Evolutionary conservation across 2,113 vertebrate species (phyloP), one percentile per base, ranked within the genome.

Genomic region (Hippocampus abdominalis): DNA sequence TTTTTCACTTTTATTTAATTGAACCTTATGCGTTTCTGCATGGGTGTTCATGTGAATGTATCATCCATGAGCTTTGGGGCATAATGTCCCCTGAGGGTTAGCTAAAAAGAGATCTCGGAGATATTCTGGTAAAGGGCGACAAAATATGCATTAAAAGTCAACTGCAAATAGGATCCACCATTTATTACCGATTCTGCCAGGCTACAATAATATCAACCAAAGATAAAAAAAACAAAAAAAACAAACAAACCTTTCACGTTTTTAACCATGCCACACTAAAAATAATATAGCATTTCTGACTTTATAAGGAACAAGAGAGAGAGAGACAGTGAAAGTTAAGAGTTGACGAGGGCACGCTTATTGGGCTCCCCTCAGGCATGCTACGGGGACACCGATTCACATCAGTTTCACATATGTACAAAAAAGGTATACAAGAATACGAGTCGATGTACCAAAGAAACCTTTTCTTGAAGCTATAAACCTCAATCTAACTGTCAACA

Each of bases 281-380:
- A 69, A 10, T 79, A 70, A 67, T 18, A 49, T 73, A 61, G 66
- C 66, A 64, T 85, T 32, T 74, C 46, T 75, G 78, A 82, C 69
- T 82, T 72, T 75, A 74, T 79, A 78, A 70, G 62, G 71, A 87
- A 82, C 80, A 79, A 82, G 78, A 80, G 77, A 82, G 78, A 80
- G 77, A 82, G 61, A 75, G 81, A 82, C 63, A 75, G 81, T 85
- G 70, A 84, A 81, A 82, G 75, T 77, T 77, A 40, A 71, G 80
- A 78, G 70, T 80, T 84, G 79, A 79, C 49, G 72, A 72, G 27
- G 73, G 70, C 80, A 82, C 77, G 84, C 83, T 87, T 84, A 86
- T 86, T 88, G 84, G 85, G 85, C 78, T 88, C 84, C 87, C 75
- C 78, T 87, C 87, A 83, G 81, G 79, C 85, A 78, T 85, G 81